Base-by-base conservation (phyloP, 2,888 invertebrate genomes). In the Embidobia sp. region DNA sequence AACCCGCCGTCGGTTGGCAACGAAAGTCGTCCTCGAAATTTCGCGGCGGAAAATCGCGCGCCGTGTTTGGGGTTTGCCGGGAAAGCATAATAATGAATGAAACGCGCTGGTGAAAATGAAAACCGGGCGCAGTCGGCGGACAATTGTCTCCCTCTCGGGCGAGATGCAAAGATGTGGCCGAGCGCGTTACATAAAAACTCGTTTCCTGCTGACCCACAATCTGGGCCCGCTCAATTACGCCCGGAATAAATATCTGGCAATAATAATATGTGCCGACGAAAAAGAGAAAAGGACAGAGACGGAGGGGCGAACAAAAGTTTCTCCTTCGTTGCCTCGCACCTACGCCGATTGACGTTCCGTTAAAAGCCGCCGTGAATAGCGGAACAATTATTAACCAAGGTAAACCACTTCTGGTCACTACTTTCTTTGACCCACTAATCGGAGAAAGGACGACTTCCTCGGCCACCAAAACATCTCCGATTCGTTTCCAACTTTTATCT, bases 351-450 rank as follows among this genome's bases (percentile, higher is more conserved):
- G 59, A 74, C 61, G 74, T 69, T 70, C 74, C 70, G 74, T 74
- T 74, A 70, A 74, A 48, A 78, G 70, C 33, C 55, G 44, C 49
- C 57, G 51, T 59, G 61, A 37, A 64, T 64, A 61, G 77, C 64
- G 75, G 83, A 77, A 81, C 81, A 84, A 86, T 84, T 85, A 85
- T 87, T 85, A 85, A 81, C 86, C 87, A 87, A 88, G 87, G 87
- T 80, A 81, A 87, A 87, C 87, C 84, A 86, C 87, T 87, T 80
- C 80, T 82, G 83, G 79, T 76, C 79, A 84, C 86, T 84, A 88
- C 87, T 88, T 88, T 88, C 87, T 87, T 87, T 83, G 87, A 86
- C 87, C 87, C 79, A 88, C 87, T 87, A 85, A 86, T 83, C 84
- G 82, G 87, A 87, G 87, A 88, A 87, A 87, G 87, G 87, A 79